Base-by-base conservation (phyloP, 2,113 vertebrate genomes). In the Sebastes schlegelii region DNA sequence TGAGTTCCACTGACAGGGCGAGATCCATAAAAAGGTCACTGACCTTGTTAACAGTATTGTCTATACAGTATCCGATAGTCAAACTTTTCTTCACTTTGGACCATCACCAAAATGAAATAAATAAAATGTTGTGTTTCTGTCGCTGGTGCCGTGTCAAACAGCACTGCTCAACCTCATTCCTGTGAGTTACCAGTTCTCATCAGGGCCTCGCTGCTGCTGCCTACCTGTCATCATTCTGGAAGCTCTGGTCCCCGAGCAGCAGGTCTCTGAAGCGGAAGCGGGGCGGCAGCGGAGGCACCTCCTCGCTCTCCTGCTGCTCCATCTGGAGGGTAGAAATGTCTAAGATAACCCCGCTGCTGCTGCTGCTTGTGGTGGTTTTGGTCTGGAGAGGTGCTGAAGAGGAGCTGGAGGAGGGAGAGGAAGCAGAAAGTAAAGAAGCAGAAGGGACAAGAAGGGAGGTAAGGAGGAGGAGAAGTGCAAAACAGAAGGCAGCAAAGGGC, bases 221-320 rank as follows among this genome's bases (percentile, higher is more conserved):
- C 69, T 91, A 98, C 97, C 97, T 97, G 96, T 98, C 97, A 64
- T 97, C 96, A 54, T 96, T 97, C 76, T 97, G 97, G 95, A 96
- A 97, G 86, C 93, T 95, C 88, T 98, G 97, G 88, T 99, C 97
- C 57, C 97, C 97, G 6, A 99, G 94, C 83, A 99, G 96, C 93
- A 99, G 86, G 91, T 99, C 97, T 83, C 97, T 95, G 92, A 98
- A 98, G 72, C 97, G 94, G 90, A 97, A 97, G 87, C 97, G 96
- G 64, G 96, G 96, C 5, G 97, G 97, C 43, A 98, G 95, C 54
- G 97, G 97, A 7, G 96, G 97, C 58, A 98, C 97, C 85, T 98
- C 97, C 82, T 98, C 97, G 40, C 95, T 97, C 93, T 97, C 96
- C 89, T 94, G 75, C 87, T 97, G 95, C 82, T 96, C 96, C 97